These are phyloP conservation scores for Petaurus breviceps DNA, from an alignment of 2,113 vertebrate genomes.

Conservation along the genomic window DNA sequence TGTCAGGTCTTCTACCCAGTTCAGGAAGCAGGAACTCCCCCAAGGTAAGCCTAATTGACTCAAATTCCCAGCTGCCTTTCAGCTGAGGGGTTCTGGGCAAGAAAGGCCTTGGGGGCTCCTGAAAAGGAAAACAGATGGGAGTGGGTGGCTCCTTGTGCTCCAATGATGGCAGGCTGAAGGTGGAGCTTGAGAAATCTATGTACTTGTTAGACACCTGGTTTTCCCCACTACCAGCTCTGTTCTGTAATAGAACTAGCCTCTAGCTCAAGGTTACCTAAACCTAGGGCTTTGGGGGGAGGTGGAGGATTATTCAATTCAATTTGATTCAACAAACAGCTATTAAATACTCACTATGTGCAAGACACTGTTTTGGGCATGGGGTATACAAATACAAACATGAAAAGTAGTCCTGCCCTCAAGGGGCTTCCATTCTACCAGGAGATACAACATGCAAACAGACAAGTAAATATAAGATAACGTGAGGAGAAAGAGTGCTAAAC, in stretches of 20 bases:
- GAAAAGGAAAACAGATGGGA: neutral
- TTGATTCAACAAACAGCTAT: neutral
- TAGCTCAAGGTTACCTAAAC: slow-evolving; percentile 2
- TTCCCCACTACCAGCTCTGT: neutral
- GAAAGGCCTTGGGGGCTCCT: neutral
- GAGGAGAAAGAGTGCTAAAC: neutral
- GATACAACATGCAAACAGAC: neutral
- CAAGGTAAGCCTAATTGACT: neutral
- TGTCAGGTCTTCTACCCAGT: neutral
- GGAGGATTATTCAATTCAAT: neutral
- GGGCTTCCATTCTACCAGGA: neutral
- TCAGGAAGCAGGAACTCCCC: neutral
- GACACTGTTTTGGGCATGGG: neutral
- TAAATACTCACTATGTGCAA: neutral
- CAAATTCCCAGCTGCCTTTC: neutral
- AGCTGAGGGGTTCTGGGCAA: neutral
- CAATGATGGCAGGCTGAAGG: neutral
- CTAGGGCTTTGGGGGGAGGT: neutral
- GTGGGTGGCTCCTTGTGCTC: neutral
- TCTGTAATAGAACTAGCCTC: neutral
- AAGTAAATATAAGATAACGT: neutral
- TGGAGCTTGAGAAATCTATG: neutral
- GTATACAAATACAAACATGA: neutral
- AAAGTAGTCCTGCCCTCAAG: neutral
- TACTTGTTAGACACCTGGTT: neutral